Evolutionary conservation across 1,140 invertebrate species (phyloP), one percentile per base, ranked within the genome.

Genomic region (Conus ventricosus): DNA sequence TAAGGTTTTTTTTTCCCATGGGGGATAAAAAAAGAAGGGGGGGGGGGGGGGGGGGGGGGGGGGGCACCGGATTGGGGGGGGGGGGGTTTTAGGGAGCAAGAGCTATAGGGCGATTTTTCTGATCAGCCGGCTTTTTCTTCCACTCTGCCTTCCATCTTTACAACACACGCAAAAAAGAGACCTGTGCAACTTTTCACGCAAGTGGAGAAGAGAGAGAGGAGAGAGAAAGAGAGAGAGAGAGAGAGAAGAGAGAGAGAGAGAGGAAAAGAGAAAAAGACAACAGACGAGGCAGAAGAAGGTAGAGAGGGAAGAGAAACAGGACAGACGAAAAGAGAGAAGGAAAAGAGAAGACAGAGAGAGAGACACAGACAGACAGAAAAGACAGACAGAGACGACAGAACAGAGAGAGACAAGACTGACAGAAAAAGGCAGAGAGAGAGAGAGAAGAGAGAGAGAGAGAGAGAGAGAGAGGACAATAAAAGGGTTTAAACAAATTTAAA

Each of bases 391-490:
- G n/a, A 6, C 8, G 71, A 25, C 8, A 75, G 71, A 75, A 23
- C 8, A 23, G 23, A 25, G n/a, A 7, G n/a, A 25, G 23, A 23
- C 5, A 23, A 75, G 71, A n/a, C 8, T 23, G 71, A 75, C 8
- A 75, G 71, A 80, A 27, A 80, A 25, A 27, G 27, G 25, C 20
- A 39, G 76, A 80, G 76, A 75, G 76, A 80, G 76, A 80, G 76
- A 39, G 76, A 25, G 76, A 80, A 39, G 76, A 39, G 76, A 80
- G 76, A 80, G 76, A 80, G 71, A 75, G 71, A 75, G 71, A 75
- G 71, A 75, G 71, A 75, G 71, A 75, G 71, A 75, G 71, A 75
- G 71, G n/a, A n/a, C n/a, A n/a, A n/a, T n/a, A n/a, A n/a, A n/a
- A n/a, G n/a, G n/a, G n/a, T n/a, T n/a, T n/a, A n/a, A n/a, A n/a